phyloP scores from a whole-genome alignment of 1,140 invertebrate species.

The Ctenoplectra terminalis region DNA sequence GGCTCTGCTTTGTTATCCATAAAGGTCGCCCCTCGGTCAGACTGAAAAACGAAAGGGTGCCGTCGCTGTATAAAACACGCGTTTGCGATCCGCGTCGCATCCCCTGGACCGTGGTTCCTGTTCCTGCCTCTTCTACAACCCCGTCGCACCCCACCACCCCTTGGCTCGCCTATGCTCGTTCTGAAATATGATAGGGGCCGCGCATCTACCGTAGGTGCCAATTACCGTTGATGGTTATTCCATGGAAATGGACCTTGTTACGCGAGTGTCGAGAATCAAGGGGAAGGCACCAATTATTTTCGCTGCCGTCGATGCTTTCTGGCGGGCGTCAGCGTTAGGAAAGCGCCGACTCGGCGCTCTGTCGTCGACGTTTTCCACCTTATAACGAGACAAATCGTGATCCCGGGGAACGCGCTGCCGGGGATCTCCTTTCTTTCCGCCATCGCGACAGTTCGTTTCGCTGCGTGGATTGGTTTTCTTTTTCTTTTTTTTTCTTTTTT shows the following conservation, averaged over 20 bases:
- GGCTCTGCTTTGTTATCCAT: slow-evolving; percentile 77
- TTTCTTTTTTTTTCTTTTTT: not conserved
- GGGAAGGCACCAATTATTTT: slow-evolving; percentile 82
- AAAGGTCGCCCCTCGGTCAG: slow-evolving; percentile 47
- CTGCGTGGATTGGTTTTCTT: slow-evolving; percentile 2
- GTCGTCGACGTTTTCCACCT: slow-evolving; percentile 50
- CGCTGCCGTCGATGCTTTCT: slow-evolving; percentile 73
- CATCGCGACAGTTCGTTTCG: slow-evolving; percentile 10
- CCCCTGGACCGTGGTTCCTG: slow-evolving; percentile 69
- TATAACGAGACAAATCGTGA: slow-evolving; percentile 64
- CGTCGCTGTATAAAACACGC: slow-evolving; percentile 75
- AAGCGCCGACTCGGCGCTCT: slow-evolving; percentile 63
- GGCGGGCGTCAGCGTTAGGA: slow-evolving; percentile 56
- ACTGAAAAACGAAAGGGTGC: slow-evolving; percentile 77
- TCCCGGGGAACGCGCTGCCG: too few species aligned
- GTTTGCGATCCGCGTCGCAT: slow-evolving; percentile 73
- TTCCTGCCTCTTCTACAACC: slow-evolving; percentile 57
- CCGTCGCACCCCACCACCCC: slow-evolving; percentile 47
- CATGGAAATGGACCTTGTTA: slow-evolving; percentile 83
- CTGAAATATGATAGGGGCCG: slow-evolving; percentile 82
- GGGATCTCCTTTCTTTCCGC: slow-evolving; percentile 42
- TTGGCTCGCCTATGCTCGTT: slow-evolving; percentile 54
- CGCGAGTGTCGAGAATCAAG: slow-evolving; percentile 75
- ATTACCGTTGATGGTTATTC: slow-evolving; percentile 83
- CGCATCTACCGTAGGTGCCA: slow-evolving; percentile 78